These are phyloP conservation scores for Autographa gamma DNA, from an alignment of 2,888 invertebrate genomes.

Conservation along the genomic window DNA sequence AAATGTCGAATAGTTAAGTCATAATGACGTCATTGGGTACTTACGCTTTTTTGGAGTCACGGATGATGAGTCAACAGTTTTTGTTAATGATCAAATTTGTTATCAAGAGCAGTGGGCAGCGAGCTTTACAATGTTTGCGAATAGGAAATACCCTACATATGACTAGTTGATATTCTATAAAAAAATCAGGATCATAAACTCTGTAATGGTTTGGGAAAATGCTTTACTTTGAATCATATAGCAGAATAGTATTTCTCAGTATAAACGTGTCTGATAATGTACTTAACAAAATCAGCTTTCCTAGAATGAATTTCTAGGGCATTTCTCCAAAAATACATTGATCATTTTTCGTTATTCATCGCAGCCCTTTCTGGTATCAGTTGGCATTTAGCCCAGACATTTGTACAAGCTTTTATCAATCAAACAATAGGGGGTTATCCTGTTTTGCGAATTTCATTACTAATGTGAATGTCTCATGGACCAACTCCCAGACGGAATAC, in stretches of 20 bases:
- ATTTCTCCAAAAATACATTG: background rate
- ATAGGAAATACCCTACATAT: too few relatives aligned
- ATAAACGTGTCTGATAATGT: background rate
- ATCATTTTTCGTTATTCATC: background rate
- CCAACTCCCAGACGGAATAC: background rate
- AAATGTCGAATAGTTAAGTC: slow-evolving; percentile 31
- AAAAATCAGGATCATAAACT: too few relatives aligned
- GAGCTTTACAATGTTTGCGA: background rate
- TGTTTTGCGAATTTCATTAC: background rate
- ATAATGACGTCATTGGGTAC: slow-evolving; percentile 43
- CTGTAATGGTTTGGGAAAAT: too few relatives aligned
- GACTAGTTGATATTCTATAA: too few relatives aligned
- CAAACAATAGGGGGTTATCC: background rate
- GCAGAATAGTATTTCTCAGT: background rate
- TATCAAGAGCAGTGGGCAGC: slow-evolving; percentile 6
- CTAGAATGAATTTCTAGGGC: background rate
- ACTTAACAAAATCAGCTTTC: background rate
- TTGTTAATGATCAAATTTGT: slow-evolving; percentile 29
- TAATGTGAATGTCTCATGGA: background rate
- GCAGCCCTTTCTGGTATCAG: background rate
- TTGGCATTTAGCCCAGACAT: background rate
- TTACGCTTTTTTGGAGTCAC: slow-evolving; percentile 27
- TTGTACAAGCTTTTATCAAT: background rate
- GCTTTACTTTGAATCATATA: background rate
- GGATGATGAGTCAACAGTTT: slow-evolving; percentile 38